Evolutionary conservation across 2,888 invertebrate genomes (phyloP).

Genomic region (Sylvicola cinctus): DNA sequence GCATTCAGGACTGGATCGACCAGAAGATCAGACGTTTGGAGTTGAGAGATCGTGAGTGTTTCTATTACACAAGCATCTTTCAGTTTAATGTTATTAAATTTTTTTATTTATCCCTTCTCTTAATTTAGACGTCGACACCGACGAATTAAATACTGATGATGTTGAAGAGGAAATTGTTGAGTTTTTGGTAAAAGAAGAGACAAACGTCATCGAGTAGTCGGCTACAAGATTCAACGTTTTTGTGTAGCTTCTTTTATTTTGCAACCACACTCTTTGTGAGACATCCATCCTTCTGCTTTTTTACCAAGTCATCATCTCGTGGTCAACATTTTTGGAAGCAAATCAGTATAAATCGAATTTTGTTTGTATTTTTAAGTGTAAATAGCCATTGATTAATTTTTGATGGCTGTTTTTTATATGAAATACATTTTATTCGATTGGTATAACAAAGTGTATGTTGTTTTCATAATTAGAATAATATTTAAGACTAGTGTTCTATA

Average conservation of each 20-base stretch:
- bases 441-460: no score
- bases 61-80: background rate
- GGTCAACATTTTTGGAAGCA: no score
- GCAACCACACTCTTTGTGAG: background rate
- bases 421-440: no score
- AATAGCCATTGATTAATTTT: no score
- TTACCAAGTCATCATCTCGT: no score
- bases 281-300: no score
- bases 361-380: no score
- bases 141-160: slow-evolving; percentile 74
- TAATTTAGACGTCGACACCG: slow-evolving; percentile 75
- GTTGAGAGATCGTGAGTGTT: slow-evolving; percentile 63
- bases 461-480: no score
- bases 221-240: slow-evolving; percentile 5
- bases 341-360: no score
- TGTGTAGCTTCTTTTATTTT: background rate
- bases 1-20: slow-evolving; percentile 50
- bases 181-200: slow-evolving; percentile 95
- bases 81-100: slow-evolving; percentile 5
- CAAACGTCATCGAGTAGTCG: slow-evolving; percentile 50
- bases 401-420: no score
- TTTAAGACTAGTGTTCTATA: no score
- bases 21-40: slow-evolving; percentile 65
- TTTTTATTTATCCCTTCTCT: slow-evolving; percentile 10
- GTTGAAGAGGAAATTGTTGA: slow-evolving; percentile 90